Base-by-base conservation (phyloP, 2,113 vertebrate genomes). In the Salminus brasiliensis region DNA sequence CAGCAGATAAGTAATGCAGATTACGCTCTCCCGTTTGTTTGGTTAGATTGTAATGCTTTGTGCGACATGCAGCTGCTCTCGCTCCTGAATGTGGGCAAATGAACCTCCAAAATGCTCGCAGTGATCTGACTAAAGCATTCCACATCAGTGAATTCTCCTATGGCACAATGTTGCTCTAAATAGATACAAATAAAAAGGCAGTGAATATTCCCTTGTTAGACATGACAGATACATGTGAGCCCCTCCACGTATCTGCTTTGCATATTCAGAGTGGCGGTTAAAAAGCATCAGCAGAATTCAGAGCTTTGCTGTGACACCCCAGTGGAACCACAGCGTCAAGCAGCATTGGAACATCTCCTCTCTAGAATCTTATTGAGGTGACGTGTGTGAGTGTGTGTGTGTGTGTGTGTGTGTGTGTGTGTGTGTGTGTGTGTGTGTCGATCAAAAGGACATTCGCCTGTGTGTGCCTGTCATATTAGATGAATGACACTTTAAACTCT, bases 261-360 rank as follows among this genome's bases (percentile, higher is more conserved):
- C 75, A 80, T 80, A 73, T 74, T 62, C 72, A 70, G n/a, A 53
- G 45, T 0, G 45, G 71, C 80, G 23, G 62, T 43, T 59, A 75
- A 73, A 30, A 43, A 55, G 59, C 12, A 15, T 63, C 27, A 45
- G 69, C 59, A 69, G 53, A 74, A 69, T 27, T 25, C 11, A 69
- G 47, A 27, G 41, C 43, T 74, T 29, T 55, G 55, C 72, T 52
- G 39, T 71, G 55, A 67, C 76, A 63, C 49, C 62, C 66, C 76
- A 39, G 72, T 36, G 65, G 66, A 36, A 49, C 65, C 71, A 15
- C 74, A 65, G 34, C 29, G 18, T 68, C 27, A 72, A 11, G 16
- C 5, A 34, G 59, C 59, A 34, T 10, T 12, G 41, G 30, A 23
- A 23, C 57, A 8, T 45, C 5, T 45, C 49, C 72, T n/a, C 32